These are phyloP conservation scores for Cryptotermes secundus DNA, from an alignment of 1,140 invertebrate genomes.

Conservation along the genomic window DNA sequence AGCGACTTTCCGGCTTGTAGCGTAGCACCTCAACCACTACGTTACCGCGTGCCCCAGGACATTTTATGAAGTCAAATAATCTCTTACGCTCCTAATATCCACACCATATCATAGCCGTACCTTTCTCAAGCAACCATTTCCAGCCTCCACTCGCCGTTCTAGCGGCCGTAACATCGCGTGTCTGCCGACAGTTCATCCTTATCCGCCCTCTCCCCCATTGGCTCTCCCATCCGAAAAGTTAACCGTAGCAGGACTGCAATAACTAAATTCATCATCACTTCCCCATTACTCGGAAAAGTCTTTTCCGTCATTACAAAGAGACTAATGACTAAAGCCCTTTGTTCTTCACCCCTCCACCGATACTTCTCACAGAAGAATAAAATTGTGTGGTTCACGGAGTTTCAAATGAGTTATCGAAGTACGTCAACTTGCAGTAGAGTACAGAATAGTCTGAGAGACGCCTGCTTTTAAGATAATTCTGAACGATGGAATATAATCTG, in stretches of 20 bases:
- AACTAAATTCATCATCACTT: slow-evolving; percentile 14
- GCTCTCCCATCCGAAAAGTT: not conserved
- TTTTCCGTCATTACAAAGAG: slow-evolving; percentile 13
- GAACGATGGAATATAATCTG: not conserved
- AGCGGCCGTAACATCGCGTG: not conserved
- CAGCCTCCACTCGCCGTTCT: not conserved
- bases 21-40: too few species aligned
- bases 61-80: not conserved
- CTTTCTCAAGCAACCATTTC: not conserved
- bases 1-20: too few species aligned
- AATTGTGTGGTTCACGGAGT: not conserved
- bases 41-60: not conserved
- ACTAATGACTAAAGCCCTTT: slow-evolving; percentile 7
- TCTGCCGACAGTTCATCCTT: not conserved
- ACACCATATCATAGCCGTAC: not conserved
- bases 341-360: not conserved
- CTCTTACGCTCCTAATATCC: not conserved
- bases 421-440: not conserved
- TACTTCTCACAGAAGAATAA: not conserved
- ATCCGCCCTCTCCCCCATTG: not conserved
- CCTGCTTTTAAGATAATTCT: not conserved
- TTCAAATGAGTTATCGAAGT: slow-evolving; percentile 19
- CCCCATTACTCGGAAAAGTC: not conserved
- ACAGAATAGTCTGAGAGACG: not conserved
- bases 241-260: not conserved